Percentiles rank a stretch among this genome's conserved stretches.
Evolutionary conservation across 2,888 invertebrate genomes (phyloP).

Genomic region (Leucoma salicis): DNA sequence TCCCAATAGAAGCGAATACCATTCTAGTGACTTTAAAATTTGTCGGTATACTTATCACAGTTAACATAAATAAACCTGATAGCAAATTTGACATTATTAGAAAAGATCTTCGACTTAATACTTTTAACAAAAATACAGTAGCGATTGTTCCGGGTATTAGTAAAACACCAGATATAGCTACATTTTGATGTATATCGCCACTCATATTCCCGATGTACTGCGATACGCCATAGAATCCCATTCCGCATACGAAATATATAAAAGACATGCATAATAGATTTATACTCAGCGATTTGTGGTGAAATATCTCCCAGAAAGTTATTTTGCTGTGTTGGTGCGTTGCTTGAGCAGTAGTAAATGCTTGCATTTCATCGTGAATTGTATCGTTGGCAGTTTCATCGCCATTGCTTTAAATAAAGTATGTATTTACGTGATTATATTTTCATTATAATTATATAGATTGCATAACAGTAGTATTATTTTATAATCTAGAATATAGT

Average conservation of each 20-base stretch:
- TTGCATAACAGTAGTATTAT: no score
- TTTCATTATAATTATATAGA: no score
- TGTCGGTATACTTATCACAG: conserved; percentile 45
- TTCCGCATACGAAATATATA: conserved; percentile 89
- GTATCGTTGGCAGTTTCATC: conserved; percentile 28
- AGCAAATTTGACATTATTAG: conserved; percentile 79
- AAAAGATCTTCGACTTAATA: conserved; percentile 83
- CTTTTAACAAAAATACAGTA: conserved; percentile 81
- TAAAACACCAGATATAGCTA: conserved; percentile 86
- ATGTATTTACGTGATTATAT: no score
- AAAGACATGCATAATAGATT: conserved; percentile 86
- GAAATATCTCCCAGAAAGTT: conserved; percentile 59
- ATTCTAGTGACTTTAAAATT: conserved; percentile 70
- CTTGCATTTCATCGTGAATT: conserved; percentile 50
- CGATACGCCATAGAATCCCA: conserved; percentile 92
- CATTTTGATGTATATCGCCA: conserved; percentile 89
- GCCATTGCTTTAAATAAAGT: conserved; percentile 47
- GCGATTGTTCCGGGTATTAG: conserved; percentile 84
- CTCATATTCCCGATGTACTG: conserved; percentile 89
- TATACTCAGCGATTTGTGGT: conserved; percentile 73
- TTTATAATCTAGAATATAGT: no score
- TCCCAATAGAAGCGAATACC: conserved; percentile 85
- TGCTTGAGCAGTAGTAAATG: conserved; percentile 30
- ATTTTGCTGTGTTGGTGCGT: conserved; percentile 29
- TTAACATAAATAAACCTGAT: conserved; percentile 57